phyloP scores from a whole-genome alignment of 2,113 vertebrate genomes.

The Dunckerocampus dactyliophorus region DNA sequence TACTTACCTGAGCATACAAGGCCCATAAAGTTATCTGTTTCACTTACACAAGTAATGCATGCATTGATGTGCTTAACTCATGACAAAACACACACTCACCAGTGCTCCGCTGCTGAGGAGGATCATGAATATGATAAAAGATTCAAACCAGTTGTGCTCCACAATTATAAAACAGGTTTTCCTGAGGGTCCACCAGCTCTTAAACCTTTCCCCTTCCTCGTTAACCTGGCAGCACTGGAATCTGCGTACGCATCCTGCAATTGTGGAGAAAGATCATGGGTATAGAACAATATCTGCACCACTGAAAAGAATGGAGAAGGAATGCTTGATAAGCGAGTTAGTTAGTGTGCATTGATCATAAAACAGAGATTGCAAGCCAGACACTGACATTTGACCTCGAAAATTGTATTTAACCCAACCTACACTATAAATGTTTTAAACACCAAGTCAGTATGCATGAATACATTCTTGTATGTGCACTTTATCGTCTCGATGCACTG shows the following conservation, averaged over 20 bases:
- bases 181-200: conserved; percentile 92
- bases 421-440: too few relatives aligned
- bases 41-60: neutral
- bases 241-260: conserved; percentile 85
- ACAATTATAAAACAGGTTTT: conserved; percentile 97
- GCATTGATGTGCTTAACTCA: neutral
- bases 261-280: neutral
- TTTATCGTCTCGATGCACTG: too few relatives aligned
- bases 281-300: neutral
- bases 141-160: conserved; percentile 99
- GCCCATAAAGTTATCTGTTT: neutral
- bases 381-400: too few relatives aligned
- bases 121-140: conserved; percentile 99
- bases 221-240: conserved; percentile 93
- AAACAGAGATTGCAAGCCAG: neutral
- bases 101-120: conserved; percentile 96
- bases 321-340: neutral
- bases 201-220: conserved; percentile 81
- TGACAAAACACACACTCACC: conserved; percentile 70
- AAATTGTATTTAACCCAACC: too few relatives aligned
- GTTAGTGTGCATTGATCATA: neutral
- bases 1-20: neutral
- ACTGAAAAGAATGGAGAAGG: neutral
- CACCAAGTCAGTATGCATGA: too few relatives aligned
- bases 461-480: too few relatives aligned